Percentiles rank a stretch among this genome's conserved stretches.
These are phyloP conservation scores for Melipona quadrifasciata DNA, from an alignment of 1,140 invertebrate species.

Conservation along the genomic window DNA sequence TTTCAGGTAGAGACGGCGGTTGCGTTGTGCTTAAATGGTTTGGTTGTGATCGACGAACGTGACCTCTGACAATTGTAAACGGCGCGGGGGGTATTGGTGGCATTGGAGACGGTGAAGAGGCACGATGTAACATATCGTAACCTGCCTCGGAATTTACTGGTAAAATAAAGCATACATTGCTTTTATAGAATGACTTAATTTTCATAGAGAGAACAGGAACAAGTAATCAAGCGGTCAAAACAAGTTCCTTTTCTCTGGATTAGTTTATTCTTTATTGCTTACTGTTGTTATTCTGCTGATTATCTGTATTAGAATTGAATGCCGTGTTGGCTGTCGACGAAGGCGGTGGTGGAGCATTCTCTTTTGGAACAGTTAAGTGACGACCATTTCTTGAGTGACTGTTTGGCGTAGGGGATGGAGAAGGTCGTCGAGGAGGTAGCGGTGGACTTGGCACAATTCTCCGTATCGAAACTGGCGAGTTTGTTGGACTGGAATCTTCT, in stretches of 20 bases:
- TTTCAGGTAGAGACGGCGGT: slow-evolving; percentile 75
- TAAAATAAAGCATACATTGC: not conserved
- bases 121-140: slow-evolving; percentile 80
- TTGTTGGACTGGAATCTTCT: slow-evolving; percentile 83
- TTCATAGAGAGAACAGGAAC: not conserved
- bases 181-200: not conserved
- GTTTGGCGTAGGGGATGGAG: slow-evolving; percentile 80
- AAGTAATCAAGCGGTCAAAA: not conserved
- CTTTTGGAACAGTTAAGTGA: slow-evolving; percentile 81
- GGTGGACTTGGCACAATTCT: slow-evolving; percentile 83
- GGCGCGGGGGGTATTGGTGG: slow-evolving; percentile 70
- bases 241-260: not conserved
- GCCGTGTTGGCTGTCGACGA: slow-evolving; percentile 72
- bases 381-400: slow-evolving; percentile 73
- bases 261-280: slow-evolving; percentile 5
- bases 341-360: slow-evolving; percentile 77
- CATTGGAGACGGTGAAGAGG: slow-evolving; percentile 73
- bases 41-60: slow-evolving; percentile 58
- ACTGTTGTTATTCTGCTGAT: slow-evolving; percentile 78
- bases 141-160: slow-evolving; percentile 76
- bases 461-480: slow-evolving; percentile 75
- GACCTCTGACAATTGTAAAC: slow-evolving; percentile 69
- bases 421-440: slow-evolving; percentile 85
- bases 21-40: slow-evolving; percentile 41
- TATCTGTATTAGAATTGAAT: slow-evolving; percentile 71